Evolutionary conservation across 2,113 vertebrate genomes (phyloP), one percentile per base, ranked within the genome.

Genomic region (Danionella cerebrum): DNA sequence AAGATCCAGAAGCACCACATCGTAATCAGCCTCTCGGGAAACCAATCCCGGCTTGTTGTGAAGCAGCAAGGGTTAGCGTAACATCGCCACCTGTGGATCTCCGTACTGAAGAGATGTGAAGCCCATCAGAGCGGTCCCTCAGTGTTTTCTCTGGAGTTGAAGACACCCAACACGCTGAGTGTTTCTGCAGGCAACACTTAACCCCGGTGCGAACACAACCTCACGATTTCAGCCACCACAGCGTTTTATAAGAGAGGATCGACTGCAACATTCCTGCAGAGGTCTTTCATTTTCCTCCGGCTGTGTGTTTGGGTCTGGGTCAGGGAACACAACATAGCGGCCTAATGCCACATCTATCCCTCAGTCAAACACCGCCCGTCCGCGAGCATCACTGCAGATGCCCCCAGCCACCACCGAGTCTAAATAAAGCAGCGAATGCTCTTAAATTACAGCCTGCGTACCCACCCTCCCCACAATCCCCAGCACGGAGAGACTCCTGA

Each of bases 291-390:
- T 89, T 89, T 86, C 80, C 86, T 89, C 86, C 84, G 87, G 84
- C 81, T 90, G 88, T 86, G 88, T 87, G 88, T 90, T 82, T 84
- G 86, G 88, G 87, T 88, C 87, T 88, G 83, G 84, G 85, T 84
- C 84, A 88, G 83, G n/a, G n/a, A 87, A 82, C 81, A 76, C 72
- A 85, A 82, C 88, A n/a, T 86, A 79, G 75, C 88, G 80, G 59
- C 76, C 72, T 80, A 38, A 35, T 24, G 65, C 67, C 67, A 70
- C 54, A 66, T 74, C 42, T 67, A 36, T 44, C 72, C 66, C 75
- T 80, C 82, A 77, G 76, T 78, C 80, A 86, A 83, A 78, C 55
- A 4, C 80, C 82, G 85, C 83, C 85, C 81, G 82, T 84, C 84
- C 79, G 60, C 29, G 63, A 14, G 27, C 67, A 65, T 77, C 74